These are phyloP conservation scores for Brenthis hecate DNA, from an alignment of 2,888 invertebrate genomes.

Conservation along the genomic window DNA sequence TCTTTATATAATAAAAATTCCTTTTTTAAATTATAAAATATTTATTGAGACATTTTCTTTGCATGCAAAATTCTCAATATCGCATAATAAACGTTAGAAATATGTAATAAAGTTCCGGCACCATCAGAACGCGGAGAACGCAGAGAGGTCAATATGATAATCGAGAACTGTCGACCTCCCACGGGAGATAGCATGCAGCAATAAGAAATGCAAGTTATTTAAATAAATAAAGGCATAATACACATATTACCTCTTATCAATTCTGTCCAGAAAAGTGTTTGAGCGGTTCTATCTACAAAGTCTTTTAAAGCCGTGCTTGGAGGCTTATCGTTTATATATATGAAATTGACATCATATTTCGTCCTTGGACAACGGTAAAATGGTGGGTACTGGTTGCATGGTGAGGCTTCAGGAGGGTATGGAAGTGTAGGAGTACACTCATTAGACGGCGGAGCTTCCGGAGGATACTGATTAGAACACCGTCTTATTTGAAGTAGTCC, in stretches of 20 bases:
- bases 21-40: too few relatives aligned
- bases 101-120: too few relatives aligned
- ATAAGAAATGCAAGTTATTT: too few relatives aligned
- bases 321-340: conserved; percentile 84
- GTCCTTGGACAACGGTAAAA: conserved; percentile 59
- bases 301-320: conserved; percentile 83
- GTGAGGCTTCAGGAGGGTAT: not conserved
- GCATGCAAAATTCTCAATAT: too few relatives aligned
- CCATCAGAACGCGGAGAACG: too few relatives aligned
- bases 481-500: not conserved
- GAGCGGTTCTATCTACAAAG: conserved; percentile 88
- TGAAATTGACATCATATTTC: conserved; percentile 61
- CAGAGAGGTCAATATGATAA: too few relatives aligned
- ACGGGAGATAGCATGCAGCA: too few relatives aligned
- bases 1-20: too few relatives aligned
- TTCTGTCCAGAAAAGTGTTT: conserved; percentile 88
- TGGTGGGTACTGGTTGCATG: conserved; percentile 47
- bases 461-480: conserved; percentile 2
- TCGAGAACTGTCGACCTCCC: too few relatives aligned
- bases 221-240: too few relatives aligned
- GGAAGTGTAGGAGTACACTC: conserved; percentile 7
- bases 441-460: not conserved
- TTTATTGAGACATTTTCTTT: too few relatives aligned
- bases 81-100: too few relatives aligned
- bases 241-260: conserved; percentile 84